Evolutionary conservation across 2,797 vertebrate genomes (phyloP), one percentile per base, ranked within the genome.

Genomic region (Sebastes goodei): DNA sequence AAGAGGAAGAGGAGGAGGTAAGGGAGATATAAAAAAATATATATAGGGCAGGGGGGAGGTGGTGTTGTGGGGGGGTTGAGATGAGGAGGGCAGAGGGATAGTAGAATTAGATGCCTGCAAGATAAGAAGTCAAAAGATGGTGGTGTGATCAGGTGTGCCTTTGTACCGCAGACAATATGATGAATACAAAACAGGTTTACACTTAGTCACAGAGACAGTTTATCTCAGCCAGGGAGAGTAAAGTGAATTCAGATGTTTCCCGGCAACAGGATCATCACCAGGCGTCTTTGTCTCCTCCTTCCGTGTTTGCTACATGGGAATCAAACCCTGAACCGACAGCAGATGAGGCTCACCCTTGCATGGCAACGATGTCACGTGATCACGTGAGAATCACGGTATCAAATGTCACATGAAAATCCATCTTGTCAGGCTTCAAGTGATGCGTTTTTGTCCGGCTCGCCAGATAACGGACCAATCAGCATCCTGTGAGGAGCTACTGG

Each of bases 81-180:
- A 90, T 90, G 93, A 94, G 90, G 93, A 87, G 91, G 92, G 95
- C 94, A 94, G 96, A 97, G 96, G 95, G 97, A 97, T 90, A 97
- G 97, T 92, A 97, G 97, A 97, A 88, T 99, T 99, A 99, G 96
- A 99, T 96, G 98, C 98, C 98, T 99, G 98, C 94, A 99, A 99
- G 95, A 98, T 97, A 98, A 98, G 91, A 98, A 97, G 96, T 95
- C 96, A 88, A 86, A 89, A 96, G 89, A 95, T 86, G 91, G 92
- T 23, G 85, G 71, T 65, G 83, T 83, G 89, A 93, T 95, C 91
- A 96, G 94, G 81, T 78, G 80, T 78, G 56, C 42, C 83, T 73
- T 55, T 71, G 72, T 71, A 88, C 66, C 21, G 71, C 62, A 84
- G 30, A 76, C 56, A 57, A 66, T 59, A 86, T 30, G 59, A 71